Evolutionary conservation across 2,888 invertebrate genomes (phyloP), one percentile per base, ranked within the genome.

Genomic region (Morpho deidamia): DNA sequence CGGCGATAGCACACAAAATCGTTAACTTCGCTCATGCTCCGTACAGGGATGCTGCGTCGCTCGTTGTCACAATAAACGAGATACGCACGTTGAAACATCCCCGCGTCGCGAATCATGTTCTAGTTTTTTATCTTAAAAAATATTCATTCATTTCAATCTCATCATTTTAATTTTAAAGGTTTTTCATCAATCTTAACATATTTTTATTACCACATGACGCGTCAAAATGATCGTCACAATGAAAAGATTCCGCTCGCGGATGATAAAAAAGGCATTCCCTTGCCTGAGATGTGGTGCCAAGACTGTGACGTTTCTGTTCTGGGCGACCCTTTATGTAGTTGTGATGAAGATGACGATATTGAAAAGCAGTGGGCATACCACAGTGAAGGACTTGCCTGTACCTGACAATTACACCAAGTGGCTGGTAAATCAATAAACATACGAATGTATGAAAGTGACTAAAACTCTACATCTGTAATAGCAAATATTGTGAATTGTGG

Each of bases 311-410:
- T 88, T 90, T 64, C 62, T 90, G 53, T 85, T 90, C 62, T 90
- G 90, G 89, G 87, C 85, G 38, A 73, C 81, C 8, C 66, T 89
- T 7, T 90, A 90, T 58, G 74, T 90, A 73, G 64, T 84, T 39
- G 87, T 86, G 54, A 84, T 90, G 87, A 89, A 81, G 71, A 74
- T 89, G 76, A 89, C 90, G 5, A 72, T 90, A 66, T 87, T 90
- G 79, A 89, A 88, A 68, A 83, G 75, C 76, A 79, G 65, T 63
- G 72, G 61, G 44, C 77, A 66, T 60, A 62, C 74, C 9, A 75
- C 80, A 49, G 76, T 71, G 62, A 82, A 81, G 66, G 82, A 84
- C 40, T 84, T 82, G 83, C 70, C 82, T 53, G 70, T 71, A 75
- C 81, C 84, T 82, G 88, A 89, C 74, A 87, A 88, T 73, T 83